Conservation (phyloP, 2,797 vertebrate genomes). For the Pelochelys cantorii region DNA sequence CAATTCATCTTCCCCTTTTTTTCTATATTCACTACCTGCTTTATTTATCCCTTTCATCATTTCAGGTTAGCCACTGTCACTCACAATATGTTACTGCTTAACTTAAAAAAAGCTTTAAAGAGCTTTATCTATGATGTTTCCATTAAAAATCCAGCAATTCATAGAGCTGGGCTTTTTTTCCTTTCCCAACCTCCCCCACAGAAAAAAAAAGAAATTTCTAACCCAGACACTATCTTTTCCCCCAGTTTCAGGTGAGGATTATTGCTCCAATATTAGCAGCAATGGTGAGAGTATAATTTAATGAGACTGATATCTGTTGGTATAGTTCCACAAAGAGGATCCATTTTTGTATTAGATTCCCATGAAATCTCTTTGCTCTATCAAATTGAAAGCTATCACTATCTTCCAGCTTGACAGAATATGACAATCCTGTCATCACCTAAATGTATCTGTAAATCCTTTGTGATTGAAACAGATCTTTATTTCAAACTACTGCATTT, state of each 20-base stretch:
- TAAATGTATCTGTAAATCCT: conserved; percentile 34
- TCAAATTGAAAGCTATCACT: conserved; percentile 48
- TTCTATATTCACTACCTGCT: not conserved
- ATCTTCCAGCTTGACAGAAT: conserved; percentile 30
- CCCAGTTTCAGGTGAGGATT: not conserved
- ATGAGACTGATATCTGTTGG: not conserved
- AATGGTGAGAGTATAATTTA: not conserved
- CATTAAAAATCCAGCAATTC: not conserved
- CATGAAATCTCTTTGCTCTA: conserved; percentile 29
- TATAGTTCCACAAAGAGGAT: conserved; percentile 16
- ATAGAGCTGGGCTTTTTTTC: not conserved
- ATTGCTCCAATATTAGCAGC: not conserved
- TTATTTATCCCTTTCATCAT: not conserved
- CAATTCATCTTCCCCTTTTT: not conserved
- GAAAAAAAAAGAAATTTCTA: not conserved
- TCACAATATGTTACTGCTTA: not conserved
- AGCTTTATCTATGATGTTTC: not conserved
- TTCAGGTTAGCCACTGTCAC: not conserved
- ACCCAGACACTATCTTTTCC: not conserved
- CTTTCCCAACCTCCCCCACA: not conserved
- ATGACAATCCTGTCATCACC: conserved; percentile 37
- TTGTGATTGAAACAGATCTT: conserved; percentile 49
- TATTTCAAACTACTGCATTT: not conserved
- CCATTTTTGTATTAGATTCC: conserved; percentile 23
- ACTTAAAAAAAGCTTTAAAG: not conserved